Conservation (phyloP, 2,888 invertebrate species). For the Drosophila helvetica region DNA sequence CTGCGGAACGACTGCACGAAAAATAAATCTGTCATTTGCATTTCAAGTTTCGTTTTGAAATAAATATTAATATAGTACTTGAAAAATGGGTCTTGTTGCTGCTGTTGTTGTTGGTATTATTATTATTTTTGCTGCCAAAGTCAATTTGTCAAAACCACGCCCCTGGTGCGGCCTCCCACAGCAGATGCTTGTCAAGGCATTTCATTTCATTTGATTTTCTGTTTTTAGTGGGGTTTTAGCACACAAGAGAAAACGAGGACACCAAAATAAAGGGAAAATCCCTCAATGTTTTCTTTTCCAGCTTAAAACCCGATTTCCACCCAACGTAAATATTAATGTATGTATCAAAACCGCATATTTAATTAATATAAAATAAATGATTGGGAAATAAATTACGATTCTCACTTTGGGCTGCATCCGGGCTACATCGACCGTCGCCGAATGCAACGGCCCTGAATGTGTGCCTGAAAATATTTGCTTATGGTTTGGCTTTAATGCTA, state of each 20-base stretch:
- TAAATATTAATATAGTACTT: constrained; percentile 72
- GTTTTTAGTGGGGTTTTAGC: neutral
- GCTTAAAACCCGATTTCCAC: constrained; percentile 61
- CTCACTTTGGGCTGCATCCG: neutral
- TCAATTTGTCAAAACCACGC: constrained; percentile 75
- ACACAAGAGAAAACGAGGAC: constrained; percentile 14
- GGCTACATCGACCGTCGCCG: constrained; percentile 15
- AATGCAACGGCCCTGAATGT: constrained; percentile 63
- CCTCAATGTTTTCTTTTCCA: constrained; percentile 47
- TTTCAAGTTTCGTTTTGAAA: constrained; percentile 69
- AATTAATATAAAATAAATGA: constrained; percentile 78
- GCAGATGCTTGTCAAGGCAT: constrained; percentile 55
- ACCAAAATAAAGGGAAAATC: constrained; percentile 39
- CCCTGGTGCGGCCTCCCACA: constrained; percentile 20
- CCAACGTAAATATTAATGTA: constrained; percentile 49
- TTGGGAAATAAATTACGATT: constrained; percentile 68
- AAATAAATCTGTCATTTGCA: constrained; percentile 80
- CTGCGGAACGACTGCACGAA: constrained; percentile 63
- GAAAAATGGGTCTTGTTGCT: constrained; percentile 37
- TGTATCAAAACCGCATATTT: constrained; percentile 66
- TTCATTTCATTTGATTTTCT: constrained; percentile 33
- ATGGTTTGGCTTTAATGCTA: constrained; percentile 42
- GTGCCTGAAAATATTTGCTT: constrained; percentile 60
- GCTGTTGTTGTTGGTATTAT: constrained; percentile 26
- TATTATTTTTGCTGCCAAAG: constrained; percentile 61